These are phyloP conservation scores for Ommatoiulus sabulosus DNA, from an alignment of 2,888 invertebrate species.

Conservation along the genomic window DNA sequence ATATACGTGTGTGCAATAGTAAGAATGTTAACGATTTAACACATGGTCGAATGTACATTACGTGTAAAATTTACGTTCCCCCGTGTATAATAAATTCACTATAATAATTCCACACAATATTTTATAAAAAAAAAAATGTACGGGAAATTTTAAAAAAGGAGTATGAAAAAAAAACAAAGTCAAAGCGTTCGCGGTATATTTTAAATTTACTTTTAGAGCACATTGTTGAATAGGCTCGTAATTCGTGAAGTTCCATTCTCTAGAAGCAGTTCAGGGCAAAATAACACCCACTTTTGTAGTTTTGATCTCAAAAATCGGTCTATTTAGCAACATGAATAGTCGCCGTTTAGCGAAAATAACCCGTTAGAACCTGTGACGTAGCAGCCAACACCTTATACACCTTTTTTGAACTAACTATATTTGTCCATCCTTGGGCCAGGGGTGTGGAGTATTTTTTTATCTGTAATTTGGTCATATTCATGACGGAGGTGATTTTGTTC, in stretches of 20 bases:
- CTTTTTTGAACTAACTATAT: background rate
- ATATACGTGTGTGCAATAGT: no score
- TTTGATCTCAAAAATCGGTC: background rate
- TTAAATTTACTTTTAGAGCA: background rate
- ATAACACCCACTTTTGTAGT: background rate
- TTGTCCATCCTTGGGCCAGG: constrained; percentile 43
- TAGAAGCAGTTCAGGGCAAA: background rate
- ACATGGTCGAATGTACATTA: no score
- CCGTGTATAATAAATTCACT: no score
- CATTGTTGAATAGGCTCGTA: no score
- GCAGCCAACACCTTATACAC: constrained; percentile 4
- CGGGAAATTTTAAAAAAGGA: no score
- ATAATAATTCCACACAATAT: no score
- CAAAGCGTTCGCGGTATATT: background rate
- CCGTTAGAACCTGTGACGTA: constrained; percentile 15
- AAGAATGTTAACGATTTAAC: no score
- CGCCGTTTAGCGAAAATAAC: background rate
- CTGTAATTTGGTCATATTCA: constrained; percentile 23
- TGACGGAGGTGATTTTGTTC: constrained; percentile 15
- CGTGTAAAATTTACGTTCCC: no score
- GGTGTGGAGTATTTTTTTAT: constrained; percentile 10
- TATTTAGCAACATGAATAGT: background rate
- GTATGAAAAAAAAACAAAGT: background rate
- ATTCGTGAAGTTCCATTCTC: background rate
- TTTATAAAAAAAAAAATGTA: no score